Percentiles rank a stretch among this genome's conserved stretches.
phyloP scores from a whole-genome alignment of 2,113 vertebrate species.

The Micronycteris hirsuta region DNA sequence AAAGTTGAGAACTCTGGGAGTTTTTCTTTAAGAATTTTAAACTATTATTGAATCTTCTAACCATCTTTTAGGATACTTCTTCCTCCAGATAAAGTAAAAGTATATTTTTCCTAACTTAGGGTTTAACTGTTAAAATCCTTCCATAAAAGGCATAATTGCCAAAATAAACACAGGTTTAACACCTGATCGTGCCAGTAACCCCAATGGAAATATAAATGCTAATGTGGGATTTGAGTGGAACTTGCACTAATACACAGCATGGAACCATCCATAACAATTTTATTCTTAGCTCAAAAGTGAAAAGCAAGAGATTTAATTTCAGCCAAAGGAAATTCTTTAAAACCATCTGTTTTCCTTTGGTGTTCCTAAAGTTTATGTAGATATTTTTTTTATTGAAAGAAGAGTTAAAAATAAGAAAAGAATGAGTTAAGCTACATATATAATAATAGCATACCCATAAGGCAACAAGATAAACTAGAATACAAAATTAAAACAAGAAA shows the following conservation, averaged over 20 bases:
- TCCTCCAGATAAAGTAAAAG: slow-evolving; percentile 41
- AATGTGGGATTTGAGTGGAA: background rate
- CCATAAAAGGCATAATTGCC: slow-evolving; percentile 31
- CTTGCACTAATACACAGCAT: background rate
- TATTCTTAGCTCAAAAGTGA: slow-evolving; percentile 39
- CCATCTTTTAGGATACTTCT: slow-evolving; percentile 16
- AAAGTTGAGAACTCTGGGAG: background rate
- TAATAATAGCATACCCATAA: background rate
- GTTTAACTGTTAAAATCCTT: slow-evolving; percentile 30
- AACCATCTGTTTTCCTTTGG: slow-evolving; percentile 9
- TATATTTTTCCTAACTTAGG: background rate
- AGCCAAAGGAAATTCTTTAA: background rate
- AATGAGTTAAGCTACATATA: background rate
- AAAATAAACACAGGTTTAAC: slow-evolving; percentile 53
- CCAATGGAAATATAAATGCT: slow-evolving; percentile 39
- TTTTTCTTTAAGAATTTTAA: background rate
- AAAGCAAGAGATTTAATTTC: slow-evolving; percentile 29
- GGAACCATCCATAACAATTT: background rate
- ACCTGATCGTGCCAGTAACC: slow-evolving; percentile 18
- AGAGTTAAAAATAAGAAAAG: background rate
- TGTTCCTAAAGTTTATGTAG: background rate
- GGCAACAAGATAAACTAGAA: background rate
- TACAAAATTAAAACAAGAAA: slow-evolving; percentile 3
- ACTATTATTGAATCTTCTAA: background rate
- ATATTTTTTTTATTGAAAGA: background rate